Evolutionary conservation across 2,113 vertebrate genomes (phyloP).

Genomic region (Sander vitreus): DNA sequence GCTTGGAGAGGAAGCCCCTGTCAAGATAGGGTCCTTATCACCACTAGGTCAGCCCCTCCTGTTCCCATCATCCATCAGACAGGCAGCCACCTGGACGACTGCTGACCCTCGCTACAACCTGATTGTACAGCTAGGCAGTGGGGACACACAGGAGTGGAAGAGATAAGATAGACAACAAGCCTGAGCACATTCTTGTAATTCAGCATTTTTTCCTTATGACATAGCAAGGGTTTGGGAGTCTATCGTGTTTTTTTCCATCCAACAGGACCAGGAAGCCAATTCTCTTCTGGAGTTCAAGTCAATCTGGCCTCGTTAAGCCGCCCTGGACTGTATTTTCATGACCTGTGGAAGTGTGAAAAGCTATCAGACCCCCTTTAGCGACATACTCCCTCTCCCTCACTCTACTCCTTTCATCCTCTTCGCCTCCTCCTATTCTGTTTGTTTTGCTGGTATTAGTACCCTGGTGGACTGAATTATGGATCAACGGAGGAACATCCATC

Average conservation of each 20-base stretch:
- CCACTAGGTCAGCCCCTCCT: slow-evolving; percentile 51
- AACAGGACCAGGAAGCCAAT: slow-evolving; percentile 2
- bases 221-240: not conserved
- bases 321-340: slow-evolving; percentile 77
- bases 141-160: slow-evolving; percentile 49
- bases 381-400: not conserved
- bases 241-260: not conserved
- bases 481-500: slow-evolving; percentile 84
- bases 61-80: slow-evolving; percentile 80
- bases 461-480: slow-evolving; percentile 83
- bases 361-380: slow-evolving; percentile 40
- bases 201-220: slow-evolving; percentile 24
- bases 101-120: slow-evolving; percentile 68
- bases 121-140: slow-evolving; percentile 48
- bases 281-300: slow-evolving; percentile 71
- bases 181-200: slow-evolving; percentile 51
- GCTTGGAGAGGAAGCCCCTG: slow-evolving; percentile 79
- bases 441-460: slow-evolving; percentile 76
- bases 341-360: slow-evolving; percentile 43
- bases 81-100: slow-evolving; percentile 76
- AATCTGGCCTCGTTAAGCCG: slow-evolving; percentile 78
- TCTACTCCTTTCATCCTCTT: slow-evolving; percentile 18
- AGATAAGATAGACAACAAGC: slow-evolving; percentile 61
- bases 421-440: slow-evolving; percentile 62
- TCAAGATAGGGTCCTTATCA: slow-evolving; percentile 84